phyloP scores from a whole-genome alignment of 2,113 vertebrate species.

The Nerophis ophidion region DNA sequence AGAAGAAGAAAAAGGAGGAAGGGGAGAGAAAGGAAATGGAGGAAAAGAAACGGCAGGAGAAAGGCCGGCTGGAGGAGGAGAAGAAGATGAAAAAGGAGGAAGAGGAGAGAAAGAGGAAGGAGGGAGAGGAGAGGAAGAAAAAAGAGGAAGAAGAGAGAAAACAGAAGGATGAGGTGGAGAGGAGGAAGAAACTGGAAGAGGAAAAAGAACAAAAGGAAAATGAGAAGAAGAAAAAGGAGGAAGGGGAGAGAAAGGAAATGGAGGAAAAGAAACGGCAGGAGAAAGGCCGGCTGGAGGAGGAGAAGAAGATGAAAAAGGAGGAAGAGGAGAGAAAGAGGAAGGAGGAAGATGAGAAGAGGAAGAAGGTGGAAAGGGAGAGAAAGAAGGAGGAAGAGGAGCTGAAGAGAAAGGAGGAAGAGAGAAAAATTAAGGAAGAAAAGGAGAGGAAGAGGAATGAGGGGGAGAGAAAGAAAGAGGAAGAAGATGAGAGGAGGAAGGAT shows the following conservation, averaged over 20 bases:
- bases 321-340: background rate
- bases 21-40: background rate
- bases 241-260: background rate
- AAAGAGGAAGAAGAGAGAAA: conserved; percentile 3
- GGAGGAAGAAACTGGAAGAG: background rate
- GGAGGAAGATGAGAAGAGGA: background rate
- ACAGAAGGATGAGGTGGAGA: background rate
- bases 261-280: background rate
- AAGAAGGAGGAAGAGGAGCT: background rate
- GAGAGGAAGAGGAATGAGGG: too few relatives aligned
- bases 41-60: background rate
- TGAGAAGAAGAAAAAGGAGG: background rate
- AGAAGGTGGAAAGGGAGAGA: background rate
- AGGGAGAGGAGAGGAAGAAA: conserved; percentile 3
- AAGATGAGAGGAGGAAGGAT: background rate
- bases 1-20: background rate
- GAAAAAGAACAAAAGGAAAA: background rate
- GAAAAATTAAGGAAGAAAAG: background rate
- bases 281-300: background rate
- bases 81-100: background rate
- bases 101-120: background rate
- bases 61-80: background rate
- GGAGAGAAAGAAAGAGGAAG: conserved; percentile 1
- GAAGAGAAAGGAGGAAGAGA: background rate
- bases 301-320: background rate